Evolutionary conservation across 2,113 vertebrate species (phyloP).

Genomic region (Globicephala melas): DNA sequence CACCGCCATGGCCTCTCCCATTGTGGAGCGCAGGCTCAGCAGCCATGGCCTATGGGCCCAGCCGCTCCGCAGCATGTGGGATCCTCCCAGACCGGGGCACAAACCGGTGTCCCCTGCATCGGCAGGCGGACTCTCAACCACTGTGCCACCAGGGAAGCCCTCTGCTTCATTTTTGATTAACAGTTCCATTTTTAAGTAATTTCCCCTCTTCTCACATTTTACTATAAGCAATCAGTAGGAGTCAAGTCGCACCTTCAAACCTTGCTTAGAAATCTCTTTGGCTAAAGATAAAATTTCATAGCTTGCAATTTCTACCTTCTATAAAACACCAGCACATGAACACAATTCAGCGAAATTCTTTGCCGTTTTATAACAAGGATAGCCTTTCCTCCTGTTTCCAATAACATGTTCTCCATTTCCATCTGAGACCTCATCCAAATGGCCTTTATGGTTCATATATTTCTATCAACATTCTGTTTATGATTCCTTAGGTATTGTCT

Average conservation of each 20-base stretch:
- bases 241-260: not conserved
- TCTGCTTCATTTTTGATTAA: not conserved
- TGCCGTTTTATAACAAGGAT: not conserved
- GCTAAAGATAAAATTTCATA: not conserved
- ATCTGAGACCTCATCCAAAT: not conserved
- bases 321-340: not conserved
- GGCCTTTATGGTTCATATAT: not conserved
- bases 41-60: no score
- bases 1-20: fast-evolving
- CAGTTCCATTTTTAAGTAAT: not conserved
- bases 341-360: not conserved
- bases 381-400: not conserved
- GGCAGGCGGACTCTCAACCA: no score
- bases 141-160: no score
- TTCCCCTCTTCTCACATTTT: not conserved
- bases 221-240: not conserved
- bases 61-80: no score
- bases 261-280: not conserved
- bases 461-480: not conserved
- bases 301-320: not conserved
- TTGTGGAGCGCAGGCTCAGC: no score
- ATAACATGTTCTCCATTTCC: not conserved
- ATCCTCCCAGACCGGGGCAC: no score
- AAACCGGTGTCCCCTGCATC: no score
- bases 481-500: not conserved